Conservation (phyloP, 2,888 invertebrate genomes). For the Lamproptera curius region DNA sequence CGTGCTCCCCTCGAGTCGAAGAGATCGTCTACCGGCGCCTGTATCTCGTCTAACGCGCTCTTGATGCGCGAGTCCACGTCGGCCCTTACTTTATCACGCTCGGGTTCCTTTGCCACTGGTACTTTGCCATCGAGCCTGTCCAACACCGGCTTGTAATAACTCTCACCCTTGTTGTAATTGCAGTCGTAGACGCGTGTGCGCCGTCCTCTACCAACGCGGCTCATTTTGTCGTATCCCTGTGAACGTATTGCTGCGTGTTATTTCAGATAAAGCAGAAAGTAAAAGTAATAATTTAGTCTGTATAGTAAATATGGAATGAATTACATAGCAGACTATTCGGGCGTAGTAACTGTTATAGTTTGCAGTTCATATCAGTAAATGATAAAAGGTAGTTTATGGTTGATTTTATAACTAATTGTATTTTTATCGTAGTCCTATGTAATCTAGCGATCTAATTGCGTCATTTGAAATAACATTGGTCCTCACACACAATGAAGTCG, state of each 20-base stretch:
- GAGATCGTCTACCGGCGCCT: constrained; percentile 70
- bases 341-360: neutral
- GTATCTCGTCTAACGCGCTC: constrained; percentile 51
- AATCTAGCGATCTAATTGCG: too few species aligned
- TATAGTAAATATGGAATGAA: neutral
- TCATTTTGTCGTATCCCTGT: constrained; percentile 41
- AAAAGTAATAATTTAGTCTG: neutral
- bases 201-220: constrained; percentile 79
- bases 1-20: constrained; percentile 82
- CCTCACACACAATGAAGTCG: too few species aligned
- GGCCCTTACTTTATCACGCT: constrained; percentile 50
- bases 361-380: neutral
- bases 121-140: constrained; percentile 85
- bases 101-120: constrained; percentile 49
- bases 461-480: too few species aligned
- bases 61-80: constrained; percentile 63
- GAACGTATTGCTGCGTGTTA: neutral
- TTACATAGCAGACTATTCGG: too few species aligned
- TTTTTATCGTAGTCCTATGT: neutral
- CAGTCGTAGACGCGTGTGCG: constrained; percentile 91
- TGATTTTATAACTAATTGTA: neutral
- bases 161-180: constrained; percentile 91
- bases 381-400: neutral
- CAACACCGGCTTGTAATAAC: constrained; percentile 87
- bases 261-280: neutral